phyloP scores from a whole-genome alignment of 2,888 invertebrate genomes.

The Chymomyza caudatula region DNA sequence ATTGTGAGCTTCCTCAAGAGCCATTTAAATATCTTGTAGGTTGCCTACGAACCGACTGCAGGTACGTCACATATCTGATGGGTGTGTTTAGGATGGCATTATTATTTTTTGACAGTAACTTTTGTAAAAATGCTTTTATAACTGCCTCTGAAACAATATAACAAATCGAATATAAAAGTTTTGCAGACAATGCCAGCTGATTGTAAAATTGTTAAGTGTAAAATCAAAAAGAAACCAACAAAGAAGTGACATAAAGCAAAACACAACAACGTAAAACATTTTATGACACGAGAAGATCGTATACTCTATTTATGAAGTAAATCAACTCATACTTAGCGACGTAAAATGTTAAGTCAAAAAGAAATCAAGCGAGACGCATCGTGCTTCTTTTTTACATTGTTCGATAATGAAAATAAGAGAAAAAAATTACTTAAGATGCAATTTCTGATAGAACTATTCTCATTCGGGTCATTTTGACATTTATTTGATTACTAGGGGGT shows the following conservation, averaged over 20 bases:
- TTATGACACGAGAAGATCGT: constrained; percentile 14
- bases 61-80: background rate
- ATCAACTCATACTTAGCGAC: no score
- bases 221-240: constrained; percentile 21
- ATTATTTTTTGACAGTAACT: background rate
- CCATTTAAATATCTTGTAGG: background rate
- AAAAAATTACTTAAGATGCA: no score
- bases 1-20: background rate
- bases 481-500: no score
- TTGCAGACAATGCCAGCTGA: constrained; percentile 49
- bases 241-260: background rate
- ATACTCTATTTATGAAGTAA: no score
- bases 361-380: no score
- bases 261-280: constrained; percentile 34
- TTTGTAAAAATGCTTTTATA: constrained; percentile 27
- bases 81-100: background rate
- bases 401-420: no score
- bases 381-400: no score
- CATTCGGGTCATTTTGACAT: no score
- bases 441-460: no score
- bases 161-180: constrained; percentile 50
- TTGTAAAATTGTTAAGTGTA: constrained; percentile 32
- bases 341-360: no score
- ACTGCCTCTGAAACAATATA: constrained; percentile 36
- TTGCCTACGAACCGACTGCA: background rate